Evolutionary conservation across 37 sponge, comb jelly and placozoan species (phyloP).

Genomic region (Cliona cf. orientalis): DNA sequence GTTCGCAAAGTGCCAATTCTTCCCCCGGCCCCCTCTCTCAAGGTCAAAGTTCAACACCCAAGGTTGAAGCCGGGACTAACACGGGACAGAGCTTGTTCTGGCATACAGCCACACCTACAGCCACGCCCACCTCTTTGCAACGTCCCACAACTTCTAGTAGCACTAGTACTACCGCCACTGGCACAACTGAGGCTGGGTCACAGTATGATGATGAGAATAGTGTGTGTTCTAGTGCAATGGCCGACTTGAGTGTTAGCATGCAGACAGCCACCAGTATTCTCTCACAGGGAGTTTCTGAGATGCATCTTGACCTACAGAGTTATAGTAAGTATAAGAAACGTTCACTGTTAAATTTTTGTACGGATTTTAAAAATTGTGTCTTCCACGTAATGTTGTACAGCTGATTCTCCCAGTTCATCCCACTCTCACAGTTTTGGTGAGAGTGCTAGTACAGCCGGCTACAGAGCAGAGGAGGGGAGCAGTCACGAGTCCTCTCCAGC

Average conservation of each 20-base stretch:
- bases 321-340: conserved; percentile 17
- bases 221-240: not conserved
- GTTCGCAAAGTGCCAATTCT: not conserved
- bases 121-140: no score
- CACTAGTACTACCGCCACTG: no score
- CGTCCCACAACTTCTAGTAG: no score
- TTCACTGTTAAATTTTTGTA: not conserved
- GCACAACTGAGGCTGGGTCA: no score
- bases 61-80: conserved; percentile 34
- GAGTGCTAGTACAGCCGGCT: conserved; percentile 16
- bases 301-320: conserved; percentile 34
- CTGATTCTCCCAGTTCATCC: not conserved
- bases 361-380: not conserved
- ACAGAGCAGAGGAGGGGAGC: not conserved
- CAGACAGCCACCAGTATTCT: conserved; percentile 13
- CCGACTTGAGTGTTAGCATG: conserved; percentile 8
- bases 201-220: not conserved
- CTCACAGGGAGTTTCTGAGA: not conserved
- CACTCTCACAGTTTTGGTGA: conserved; percentile 7
- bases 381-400: not conserved
- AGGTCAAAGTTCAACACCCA: not conserved
- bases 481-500: not conserved
- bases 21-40: not conserved
- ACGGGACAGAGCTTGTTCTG: conserved; percentile 29
- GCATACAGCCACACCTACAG: not conserved